Base-by-base conservation (phyloP, 2,113 vertebrate genomes). In the Ameiurus melas region DNA sequence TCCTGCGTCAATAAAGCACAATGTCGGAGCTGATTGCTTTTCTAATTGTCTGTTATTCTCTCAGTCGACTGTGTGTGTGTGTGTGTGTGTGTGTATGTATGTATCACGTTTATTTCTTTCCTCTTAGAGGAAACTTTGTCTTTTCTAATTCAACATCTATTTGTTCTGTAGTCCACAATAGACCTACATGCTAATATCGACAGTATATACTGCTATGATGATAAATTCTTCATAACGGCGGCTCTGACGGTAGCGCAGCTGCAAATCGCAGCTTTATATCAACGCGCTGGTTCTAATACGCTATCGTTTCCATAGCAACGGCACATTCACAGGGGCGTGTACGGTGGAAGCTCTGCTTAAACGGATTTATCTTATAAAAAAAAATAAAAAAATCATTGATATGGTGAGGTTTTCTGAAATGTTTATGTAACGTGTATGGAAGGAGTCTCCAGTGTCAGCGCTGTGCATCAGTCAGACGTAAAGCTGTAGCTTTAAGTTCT, bases 21-120 rank as follows among this genome's bases (percentile, higher is more conserved):
- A 39, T 73, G 75, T 84, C 87, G 79, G 84, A 86, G 92, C 77
- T 81, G 82, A 87, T 85, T 73, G 57, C 84, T 89, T 89, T 89
- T 91, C 62, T 93, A 90, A 92, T 92, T 92, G 89, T 78, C 43
- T 51, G 90, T 89, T 88, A 64, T 73, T 55, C 66, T 53, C 14
- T 19, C 39, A 51, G 60, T 51, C 22, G n/a, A 62, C 83, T 36
- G 0, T 36, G 68, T 71, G 68, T 36, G 68, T 19, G 68, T 19
- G 68, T 71, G n/a, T 68, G 66, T 62, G 53, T 51, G 78, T 19
- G 51, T 36, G 68, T 70, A n/a, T 70, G 66, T 33, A 51, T 57
- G 39, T 47, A 47, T 0, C 43, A 5, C 10, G 51, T 33, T 1
- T 19, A 10, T 36, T 36, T 33, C 9, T n/a, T 27, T 47, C 36